These are phyloP conservation scores for Dynastes hyllus DNA, from an alignment of 2,888 invertebrate genomes.

Conservation along the genomic window DNA sequence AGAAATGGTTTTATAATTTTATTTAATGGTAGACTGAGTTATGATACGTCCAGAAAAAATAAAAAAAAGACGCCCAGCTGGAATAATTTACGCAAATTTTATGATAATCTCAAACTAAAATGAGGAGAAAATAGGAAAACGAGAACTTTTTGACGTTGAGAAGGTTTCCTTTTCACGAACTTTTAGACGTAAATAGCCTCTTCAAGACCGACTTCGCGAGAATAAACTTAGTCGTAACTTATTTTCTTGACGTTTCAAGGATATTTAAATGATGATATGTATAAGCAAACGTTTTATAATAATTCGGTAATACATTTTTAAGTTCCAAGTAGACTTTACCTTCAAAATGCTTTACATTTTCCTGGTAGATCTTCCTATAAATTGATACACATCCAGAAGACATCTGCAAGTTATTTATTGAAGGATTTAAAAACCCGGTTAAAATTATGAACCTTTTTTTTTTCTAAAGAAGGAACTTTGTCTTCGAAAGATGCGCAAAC, in stretches of 20 bases:
- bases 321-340: neutral
- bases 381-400: no score
- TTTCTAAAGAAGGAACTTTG: no score
- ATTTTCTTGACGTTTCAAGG: neutral
- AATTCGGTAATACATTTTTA: slow-evolving; percentile 13
- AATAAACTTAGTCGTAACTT: slow-evolving; percentile 27
- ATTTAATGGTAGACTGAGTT: slow-evolving; percentile 33
- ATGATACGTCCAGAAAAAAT: neutral
- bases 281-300: slow-evolving; percentile 2
- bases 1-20: slow-evolving; percentile 41
- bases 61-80: slow-evolving; percentile 22
- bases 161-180: slow-evolving; percentile 31
- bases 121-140: slow-evolving; percentile 35
- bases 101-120: slow-evolving; percentile 43
- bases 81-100: slow-evolving; percentile 46
- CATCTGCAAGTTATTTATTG: no score
- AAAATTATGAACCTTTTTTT: no score
- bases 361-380: no score
- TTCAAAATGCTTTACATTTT: neutral
- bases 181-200: slow-evolving; percentile 39
- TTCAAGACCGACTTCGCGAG: slow-evolving; percentile 7
- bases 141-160: slow-evolving; percentile 29
- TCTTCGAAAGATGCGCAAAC: no score
- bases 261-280: slow-evolving; percentile 18
- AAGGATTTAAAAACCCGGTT: no score